A percentile compares a stretch with the other conserved stretches of the same genome.
phyloP scores from a whole-genome alignment of 2,113 vertebrate species.

The Mormyrus iriodes region DNA sequence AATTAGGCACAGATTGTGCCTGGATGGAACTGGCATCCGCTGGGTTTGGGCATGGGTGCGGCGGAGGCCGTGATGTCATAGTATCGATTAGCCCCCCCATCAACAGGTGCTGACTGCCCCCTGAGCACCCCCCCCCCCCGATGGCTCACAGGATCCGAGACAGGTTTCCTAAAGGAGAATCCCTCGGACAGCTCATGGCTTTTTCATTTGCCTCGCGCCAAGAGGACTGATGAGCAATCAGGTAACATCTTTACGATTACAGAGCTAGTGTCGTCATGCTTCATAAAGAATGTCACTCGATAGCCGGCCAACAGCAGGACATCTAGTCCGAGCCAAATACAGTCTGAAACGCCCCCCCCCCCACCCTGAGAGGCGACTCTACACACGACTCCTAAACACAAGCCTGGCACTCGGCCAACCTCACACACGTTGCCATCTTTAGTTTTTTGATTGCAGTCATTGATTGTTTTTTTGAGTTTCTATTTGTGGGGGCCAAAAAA shows the following conservation, averaged over 20 bases:
- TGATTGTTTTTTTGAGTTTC: too few relatives aligned
- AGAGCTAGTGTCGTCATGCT: neutral
- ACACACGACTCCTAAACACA: too few relatives aligned
- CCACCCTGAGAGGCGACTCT: too few relatives aligned
- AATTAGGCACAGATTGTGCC: neutral
- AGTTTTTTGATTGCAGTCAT: neutral
- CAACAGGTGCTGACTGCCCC: slow-evolving; percentile 23
- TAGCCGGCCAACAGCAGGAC: neutral
- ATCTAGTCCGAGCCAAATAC: neutral
- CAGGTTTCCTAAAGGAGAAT: neutral
- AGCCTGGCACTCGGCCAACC: neutral
- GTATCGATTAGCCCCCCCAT: slow-evolving; percentile 26
- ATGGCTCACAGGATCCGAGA: slow-evolving; percentile 25
- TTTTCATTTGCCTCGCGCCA: slow-evolving; percentile 14
- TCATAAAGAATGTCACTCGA: slow-evolving; percentile 4
- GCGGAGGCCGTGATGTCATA: neutral
- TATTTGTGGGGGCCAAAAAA: neutral
- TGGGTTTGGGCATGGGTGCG: neutral
- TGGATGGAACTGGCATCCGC: neutral
- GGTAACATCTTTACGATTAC: slow-evolving; percentile 3
- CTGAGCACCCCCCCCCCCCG: too few relatives aligned
- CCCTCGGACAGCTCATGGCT: neutral
- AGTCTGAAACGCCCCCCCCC: neutral
- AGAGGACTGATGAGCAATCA: neutral
- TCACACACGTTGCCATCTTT: neutral